Percentiles rank a stretch among this genome's conserved stretches.
Conservation (phyloP, 2,797 vertebrate species). For the Helarctos malayanus region DNA sequence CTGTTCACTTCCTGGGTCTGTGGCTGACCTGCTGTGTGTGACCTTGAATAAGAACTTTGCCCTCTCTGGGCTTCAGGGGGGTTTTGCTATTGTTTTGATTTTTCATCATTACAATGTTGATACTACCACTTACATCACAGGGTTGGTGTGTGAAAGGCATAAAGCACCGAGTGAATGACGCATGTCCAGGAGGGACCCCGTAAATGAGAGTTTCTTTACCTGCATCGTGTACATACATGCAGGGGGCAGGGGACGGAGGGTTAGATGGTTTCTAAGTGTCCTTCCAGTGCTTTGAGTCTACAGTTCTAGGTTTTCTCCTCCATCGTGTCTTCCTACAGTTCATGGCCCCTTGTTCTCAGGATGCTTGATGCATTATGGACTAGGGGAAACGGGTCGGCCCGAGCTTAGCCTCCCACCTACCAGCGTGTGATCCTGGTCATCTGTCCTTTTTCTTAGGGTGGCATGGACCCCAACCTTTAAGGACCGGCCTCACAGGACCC, state of each 20-base stretch:
- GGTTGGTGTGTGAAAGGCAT: background rate
- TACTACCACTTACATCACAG: background rate
- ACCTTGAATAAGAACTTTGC: background rate
- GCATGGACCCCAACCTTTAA: background rate
- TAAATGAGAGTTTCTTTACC: background rate
- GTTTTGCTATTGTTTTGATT: background rate
- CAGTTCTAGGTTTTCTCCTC: background rate
- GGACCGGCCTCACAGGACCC: background rate
- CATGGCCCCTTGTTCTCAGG: background rate
- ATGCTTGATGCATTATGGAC: too few species aligned
- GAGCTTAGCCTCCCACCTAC: background rate
- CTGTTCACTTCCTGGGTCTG: background rate
- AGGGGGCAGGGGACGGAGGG: background rate
- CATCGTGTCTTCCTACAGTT: background rate
- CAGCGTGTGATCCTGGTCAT: background rate
- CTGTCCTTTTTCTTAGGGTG: background rate
- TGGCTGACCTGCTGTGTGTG: background rate
- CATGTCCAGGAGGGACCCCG: background rate
- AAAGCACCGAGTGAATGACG: background rate
- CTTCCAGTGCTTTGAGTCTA: background rate
- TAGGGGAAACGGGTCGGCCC: background rate
- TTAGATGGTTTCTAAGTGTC: background rate
- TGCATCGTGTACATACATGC: rapidly evolving
- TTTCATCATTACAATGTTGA: background rate
- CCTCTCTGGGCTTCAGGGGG: background rate